These are phyloP conservation scores for Fragum sueziense DNA, from an alignment of 2,888 invertebrate species.

Conservation along the genomic window DNA sequence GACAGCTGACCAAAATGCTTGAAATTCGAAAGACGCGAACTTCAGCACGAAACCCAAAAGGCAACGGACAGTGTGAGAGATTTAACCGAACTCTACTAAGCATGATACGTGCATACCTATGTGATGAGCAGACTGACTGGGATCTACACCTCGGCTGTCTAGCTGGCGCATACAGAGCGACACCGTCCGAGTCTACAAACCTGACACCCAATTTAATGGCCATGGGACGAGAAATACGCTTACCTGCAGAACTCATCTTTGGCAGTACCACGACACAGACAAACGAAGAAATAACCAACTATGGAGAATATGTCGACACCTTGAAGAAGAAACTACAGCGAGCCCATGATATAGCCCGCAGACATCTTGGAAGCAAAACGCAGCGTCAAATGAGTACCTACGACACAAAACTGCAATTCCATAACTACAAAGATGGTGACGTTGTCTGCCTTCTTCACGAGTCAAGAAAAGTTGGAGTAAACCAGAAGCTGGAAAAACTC, in stretches of 20 bases:
- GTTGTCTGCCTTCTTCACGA: neutral
- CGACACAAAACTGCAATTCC: slow-evolving; percentile 11
- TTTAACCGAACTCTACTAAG: slow-evolving; percentile 43
- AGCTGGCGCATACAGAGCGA: slow-evolving; percentile 50
- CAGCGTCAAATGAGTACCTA: slow-evolving; percentile 33
- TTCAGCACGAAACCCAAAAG: slow-evolving; percentile 38
- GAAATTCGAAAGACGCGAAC: slow-evolving; percentile 46
- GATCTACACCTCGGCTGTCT: slow-evolving; percentile 48
- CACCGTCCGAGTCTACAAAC: slow-evolving; percentile 42
- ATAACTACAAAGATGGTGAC: slow-evolving; percentile 2
- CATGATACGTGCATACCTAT: slow-evolving; percentile 50
- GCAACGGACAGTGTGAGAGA: slow-evolving; percentile 52
- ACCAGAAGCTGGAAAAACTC: slow-evolving; percentile 2
- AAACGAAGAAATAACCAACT: neutral
- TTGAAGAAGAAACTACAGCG: neutral
- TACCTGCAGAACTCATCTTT: slow-evolving; percentile 49
- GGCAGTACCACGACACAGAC: neutral
- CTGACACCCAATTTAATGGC: slow-evolving; percentile 53
- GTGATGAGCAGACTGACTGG: slow-evolving; percentile 42
- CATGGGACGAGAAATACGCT: slow-evolving; percentile 49
- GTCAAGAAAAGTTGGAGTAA: neutral
- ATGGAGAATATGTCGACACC: slow-evolving; percentile 20
- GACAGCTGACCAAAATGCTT: slow-evolving; percentile 23
- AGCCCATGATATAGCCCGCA: slow-evolving; percentile 34
- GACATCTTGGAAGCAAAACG: slow-evolving; percentile 1